Base-by-base conservation (phyloP, 2,797 vertebrate genomes). In the Periophthalmus magnuspinnatus region DNA sequence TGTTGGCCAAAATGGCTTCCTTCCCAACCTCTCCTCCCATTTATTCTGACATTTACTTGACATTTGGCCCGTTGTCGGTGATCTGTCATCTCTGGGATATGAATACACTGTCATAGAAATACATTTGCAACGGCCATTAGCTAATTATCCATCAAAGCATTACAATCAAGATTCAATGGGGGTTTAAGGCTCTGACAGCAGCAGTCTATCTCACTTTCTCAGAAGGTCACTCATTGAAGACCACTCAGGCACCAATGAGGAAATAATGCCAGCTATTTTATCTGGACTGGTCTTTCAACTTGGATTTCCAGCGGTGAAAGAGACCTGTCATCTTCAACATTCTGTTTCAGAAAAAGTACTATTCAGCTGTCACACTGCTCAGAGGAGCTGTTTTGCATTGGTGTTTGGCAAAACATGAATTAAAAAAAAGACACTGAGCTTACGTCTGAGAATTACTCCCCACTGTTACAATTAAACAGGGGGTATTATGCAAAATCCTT, bases 41-140 rank as follows among this genome's bases (percentile, higher is more conserved):
- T 13, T 28, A 34, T 55, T 74, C 56, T 74, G 60, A 64, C 67
- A 64, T 74, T 68, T 73, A 67, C 59, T 34, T 48, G 65, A 73
- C 71, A 68, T 72, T 67, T 74, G 62, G 54, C 38, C 34, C 54
- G 24, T 55, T 50, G 24, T 19, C 48, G 60, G 45, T 16, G n/a
- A 50, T 65, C 63, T 68, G 55, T 74, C 71, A 74, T 58, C 66
- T 28, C 21, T 61, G n/a, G 41, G 41, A 45, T 45, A 16, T 45
- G 41, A n/a, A 55, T 38, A 36, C 21, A 38, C 56, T 36, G 71
- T 68, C 32, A 68, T 55, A 41, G 65, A 56, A 68, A 68, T 24
- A 68, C 59, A 63, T 68, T 68, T 47, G 34, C 48, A 21, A 32
- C 0, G 60, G 28, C 36, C 32, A n/a, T 16, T 47, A 41, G 22